Conservation (phyloP, 2,888 invertebrate genomes). For the Limnephilus rhombicus region DNA sequence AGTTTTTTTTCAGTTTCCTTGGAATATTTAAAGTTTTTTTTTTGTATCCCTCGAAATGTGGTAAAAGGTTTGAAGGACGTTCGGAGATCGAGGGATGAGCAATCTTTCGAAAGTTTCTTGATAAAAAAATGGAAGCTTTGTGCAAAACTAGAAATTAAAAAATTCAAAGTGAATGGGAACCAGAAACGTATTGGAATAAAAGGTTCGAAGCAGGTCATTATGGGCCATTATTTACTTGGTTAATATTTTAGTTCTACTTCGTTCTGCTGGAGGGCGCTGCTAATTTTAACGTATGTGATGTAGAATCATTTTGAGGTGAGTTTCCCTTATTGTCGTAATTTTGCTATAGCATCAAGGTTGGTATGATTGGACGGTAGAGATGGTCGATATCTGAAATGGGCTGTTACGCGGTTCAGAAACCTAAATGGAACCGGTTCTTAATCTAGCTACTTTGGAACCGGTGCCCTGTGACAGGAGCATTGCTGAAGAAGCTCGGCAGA, state of each 20-base stretch:
- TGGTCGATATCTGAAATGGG: too few species aligned
- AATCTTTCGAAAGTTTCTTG: background rate
- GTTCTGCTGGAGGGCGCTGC: background rate
- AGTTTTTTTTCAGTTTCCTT: background rate
- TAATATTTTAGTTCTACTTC: background rate
- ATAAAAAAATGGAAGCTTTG: background rate
- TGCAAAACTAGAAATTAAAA: background rate
- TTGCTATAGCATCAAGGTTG: background rate
- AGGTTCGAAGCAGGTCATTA: background rate
- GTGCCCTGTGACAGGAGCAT: too few species aligned
- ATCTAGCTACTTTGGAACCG: too few species aligned
- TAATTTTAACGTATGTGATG: background rate
- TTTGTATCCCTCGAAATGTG: background rate
- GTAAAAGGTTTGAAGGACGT: background rate
- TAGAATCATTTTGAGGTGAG: background rate
- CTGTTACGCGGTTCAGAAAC: too few species aligned
- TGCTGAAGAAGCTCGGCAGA: too few species aligned
- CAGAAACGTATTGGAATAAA: background rate
- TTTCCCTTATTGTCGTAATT: background rate
- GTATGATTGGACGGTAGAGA: background rate
- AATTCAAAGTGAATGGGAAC: background rate
- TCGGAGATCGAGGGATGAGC: background rate
- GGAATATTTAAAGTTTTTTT: background rate
- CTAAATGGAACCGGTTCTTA: too few species aligned
- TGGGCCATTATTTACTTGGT: background rate